These are phyloP conservation scores for Egretta garzetta DNA, from an alignment of 2,113 vertebrate genomes.

Conservation along the genomic window DNA sequence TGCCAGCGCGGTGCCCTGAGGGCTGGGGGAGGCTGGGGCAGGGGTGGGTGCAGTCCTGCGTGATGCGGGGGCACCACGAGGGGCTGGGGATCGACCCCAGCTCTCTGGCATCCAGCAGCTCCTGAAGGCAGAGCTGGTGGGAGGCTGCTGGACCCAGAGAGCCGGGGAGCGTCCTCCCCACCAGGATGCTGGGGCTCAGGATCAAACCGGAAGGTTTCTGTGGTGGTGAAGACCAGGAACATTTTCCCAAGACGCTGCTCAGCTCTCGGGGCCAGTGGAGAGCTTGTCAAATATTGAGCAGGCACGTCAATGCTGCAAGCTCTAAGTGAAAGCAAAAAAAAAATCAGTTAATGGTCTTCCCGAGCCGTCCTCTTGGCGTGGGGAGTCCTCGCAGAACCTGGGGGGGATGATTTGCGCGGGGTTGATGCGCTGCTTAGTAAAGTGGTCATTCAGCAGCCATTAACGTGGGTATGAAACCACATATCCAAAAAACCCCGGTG, in stretches of 20 bases:
- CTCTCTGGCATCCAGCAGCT: rapidly evolving
- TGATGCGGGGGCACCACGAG: rapidly evolving
- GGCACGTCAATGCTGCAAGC: conserved; percentile 34
- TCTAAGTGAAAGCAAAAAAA: conserved; percentile 46
- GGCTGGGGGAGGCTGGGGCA: not conserved
- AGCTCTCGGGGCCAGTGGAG: conserved; percentile 5
- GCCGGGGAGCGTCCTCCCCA: rapidly evolving
- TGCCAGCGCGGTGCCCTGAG: not conserved
- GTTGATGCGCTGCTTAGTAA: not conserved
- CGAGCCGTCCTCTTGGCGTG: not conserved
- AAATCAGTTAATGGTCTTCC: conserved; percentile 61
- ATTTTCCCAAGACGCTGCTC: not conserved
- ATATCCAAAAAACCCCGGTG: not conserved
- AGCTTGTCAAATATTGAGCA: conserved; percentile 58
- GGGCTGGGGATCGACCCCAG: not conserved
- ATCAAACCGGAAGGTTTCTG: not conserved
- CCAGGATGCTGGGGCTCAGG: not conserved
- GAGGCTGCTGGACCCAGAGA: rapidly evolving
- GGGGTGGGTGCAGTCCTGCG: not conserved
- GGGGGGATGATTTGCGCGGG: not conserved
- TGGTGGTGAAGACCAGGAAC: not conserved
- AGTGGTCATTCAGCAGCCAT: not conserved
- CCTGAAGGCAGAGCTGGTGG: too few species aligned
- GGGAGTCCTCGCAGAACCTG: not conserved
- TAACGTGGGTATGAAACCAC: not conserved